Evolutionary conservation across 2,113 vertebrate genomes (phyloP).

Genomic region (Coptodon rendalli): DNA sequence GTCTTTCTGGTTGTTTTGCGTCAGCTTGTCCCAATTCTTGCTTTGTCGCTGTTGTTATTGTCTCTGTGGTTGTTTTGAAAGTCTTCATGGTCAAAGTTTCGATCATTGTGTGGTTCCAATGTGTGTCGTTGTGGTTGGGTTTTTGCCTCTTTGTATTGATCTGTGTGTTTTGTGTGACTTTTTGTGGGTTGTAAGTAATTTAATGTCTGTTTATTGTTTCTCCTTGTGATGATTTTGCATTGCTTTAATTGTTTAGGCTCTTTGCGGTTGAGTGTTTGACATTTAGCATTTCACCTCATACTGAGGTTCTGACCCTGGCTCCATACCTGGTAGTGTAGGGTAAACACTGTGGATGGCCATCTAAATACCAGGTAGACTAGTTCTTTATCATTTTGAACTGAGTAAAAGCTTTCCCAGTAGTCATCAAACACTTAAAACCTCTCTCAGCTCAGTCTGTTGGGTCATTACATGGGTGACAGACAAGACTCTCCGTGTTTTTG

Average conservation of each 20-base stretch:
- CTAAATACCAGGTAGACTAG: background rate
- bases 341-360: background rate
- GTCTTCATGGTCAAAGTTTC: background rate
- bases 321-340: background rate
- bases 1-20: background rate
- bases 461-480: background rate
- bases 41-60: background rate
- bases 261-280: background rate
- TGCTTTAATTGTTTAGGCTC: background rate
- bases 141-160: background rate
- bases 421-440: background rate
- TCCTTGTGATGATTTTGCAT: background rate
- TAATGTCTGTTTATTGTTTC: background rate
- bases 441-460: background rate
- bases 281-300: background rate
- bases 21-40: accelerated
- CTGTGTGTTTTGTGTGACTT: background rate
- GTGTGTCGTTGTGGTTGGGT: background rate
- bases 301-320: background rate
- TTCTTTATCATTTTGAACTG: background rate
- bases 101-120: background rate
- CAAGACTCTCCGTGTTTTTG: background rate
- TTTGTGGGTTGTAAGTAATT: background rate
- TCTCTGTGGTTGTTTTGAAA: background rate
- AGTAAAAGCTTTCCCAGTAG: background rate